Conservation (phyloP, 2,888 invertebrate species). For the Linhomoeus sp. region DNA sequence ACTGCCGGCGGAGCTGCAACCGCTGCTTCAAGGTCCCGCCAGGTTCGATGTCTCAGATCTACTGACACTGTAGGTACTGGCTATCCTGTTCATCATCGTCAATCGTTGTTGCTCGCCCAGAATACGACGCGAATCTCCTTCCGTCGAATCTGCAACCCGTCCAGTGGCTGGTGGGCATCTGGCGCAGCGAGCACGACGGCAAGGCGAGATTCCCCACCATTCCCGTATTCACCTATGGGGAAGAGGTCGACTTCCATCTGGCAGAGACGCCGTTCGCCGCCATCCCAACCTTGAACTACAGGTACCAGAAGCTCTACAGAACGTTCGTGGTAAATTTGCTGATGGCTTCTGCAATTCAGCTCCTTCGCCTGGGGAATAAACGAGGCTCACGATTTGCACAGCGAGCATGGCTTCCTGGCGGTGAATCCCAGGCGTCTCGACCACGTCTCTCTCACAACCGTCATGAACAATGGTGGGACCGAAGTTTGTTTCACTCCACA, state of each 20-base stretch:
- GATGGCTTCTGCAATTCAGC: too few species aligned
- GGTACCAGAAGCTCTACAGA: too few species aligned
- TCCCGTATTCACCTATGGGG: constrained; percentile 27
- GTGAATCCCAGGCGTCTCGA: constrained; percentile 14
- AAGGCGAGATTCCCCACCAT: constrained; percentile 25
- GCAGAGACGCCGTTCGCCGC: too few species aligned
- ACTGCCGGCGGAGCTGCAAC: neutral
- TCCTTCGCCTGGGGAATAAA: constrained; percentile 27
- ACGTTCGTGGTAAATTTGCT: too few species aligned
- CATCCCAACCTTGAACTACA: too few species aligned
- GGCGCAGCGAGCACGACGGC: constrained; percentile 23
- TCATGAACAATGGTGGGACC: constrained; percentile 22
- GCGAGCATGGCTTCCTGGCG: constrained; percentile 23
- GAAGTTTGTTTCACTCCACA: too few species aligned
- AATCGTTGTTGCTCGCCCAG: constrained; percentile 7
- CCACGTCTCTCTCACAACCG: constrained; percentile 21
- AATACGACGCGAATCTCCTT: constrained; percentile 17
- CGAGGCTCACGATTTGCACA: constrained; percentile 22
- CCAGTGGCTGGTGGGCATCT: constrained; percentile 22
- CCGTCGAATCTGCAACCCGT: constrained; percentile 16
- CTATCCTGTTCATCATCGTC: too few species aligned
- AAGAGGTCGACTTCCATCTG: constrained; percentile 12
- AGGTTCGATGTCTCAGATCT: too few species aligned
- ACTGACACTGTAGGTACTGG: too few species aligned
- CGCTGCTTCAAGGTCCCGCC: neutral